Evolutionary conservation across 2,113 vertebrate genomes (phyloP), one percentile per base, ranked within the genome.

Genomic region (Romanogobio albipinnatus): DNA sequence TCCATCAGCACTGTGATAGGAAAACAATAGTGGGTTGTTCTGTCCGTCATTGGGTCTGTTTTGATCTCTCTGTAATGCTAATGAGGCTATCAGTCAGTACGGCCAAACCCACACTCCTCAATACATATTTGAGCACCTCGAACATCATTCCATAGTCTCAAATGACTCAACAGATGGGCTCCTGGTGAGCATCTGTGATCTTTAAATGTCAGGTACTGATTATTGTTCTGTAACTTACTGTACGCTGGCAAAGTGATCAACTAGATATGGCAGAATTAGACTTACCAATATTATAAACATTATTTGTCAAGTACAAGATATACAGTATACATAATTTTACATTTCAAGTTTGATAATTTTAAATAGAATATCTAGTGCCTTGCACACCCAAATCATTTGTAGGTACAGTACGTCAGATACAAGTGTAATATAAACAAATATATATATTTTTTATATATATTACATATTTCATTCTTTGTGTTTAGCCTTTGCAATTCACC

Each of bases 1-100:
- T 88, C 84, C 58, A 76, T 88, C 87, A 85, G 14, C 24, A 8
- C 45, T 26, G 62, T 68, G 81, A 88, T 79, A 24, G 81, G 24
- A 24, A 70, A 83, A 83, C 86, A 85, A 85, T 76, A 45, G 80
- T 83, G 70, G 75, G 59, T 14, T 85, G 49, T 70, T 13, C 74
- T 80, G 70, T 86, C 64, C 45, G 82, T 88, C 85, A 83, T 56
- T 51, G 43, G 36, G 49, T 76, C 43, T 43, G 64, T 68, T 88
- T 85, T 89, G 88, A 89, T 83, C 80, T 87, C 80, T 71, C 45
- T 89, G 80, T 87, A 64, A 81, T 87, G 83, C 83, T 83, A 89
- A 87, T 83, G 51, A 53, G 39, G 59, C 61, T 71, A 79, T 84
- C 56, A 81, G 51, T 73, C 61, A 73, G 66, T 45, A 79, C 68